Evolutionary conservation across 2,888 invertebrate species (phyloP), one percentile per base, ranked within the genome.

Genomic region (Augiades crinisus): DNA sequence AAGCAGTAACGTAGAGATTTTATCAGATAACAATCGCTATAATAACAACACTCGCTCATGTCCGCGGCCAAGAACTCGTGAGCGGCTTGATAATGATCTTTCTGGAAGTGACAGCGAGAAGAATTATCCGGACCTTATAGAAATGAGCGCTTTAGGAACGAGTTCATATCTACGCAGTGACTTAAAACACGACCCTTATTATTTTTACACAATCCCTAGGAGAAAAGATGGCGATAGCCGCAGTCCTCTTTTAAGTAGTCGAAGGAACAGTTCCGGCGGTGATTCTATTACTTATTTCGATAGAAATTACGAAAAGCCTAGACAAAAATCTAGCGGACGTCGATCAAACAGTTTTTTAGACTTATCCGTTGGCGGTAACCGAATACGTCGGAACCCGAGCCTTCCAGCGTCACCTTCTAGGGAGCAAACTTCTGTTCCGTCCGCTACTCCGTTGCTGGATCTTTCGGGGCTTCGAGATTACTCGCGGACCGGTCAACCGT

Each of bases 271-370:
- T 70, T 94, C 94, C 56, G 93, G 93, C 14, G 93, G 93, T 0
- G 93, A 93, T 66, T 92, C 92, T 22, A 90, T 90, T 52, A 89
- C 82, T 43, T 81, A 78, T 58, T 72, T 79, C 37, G 88, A 87
- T 53, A 77, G 75, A 61, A 64, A 68, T 16, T 83, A 78, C 57
- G 87, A 88, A 33, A 84, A 81, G 64, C 59, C 60, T 50, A 73
- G 74, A 27, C 67, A 69, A 50, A 73, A 72, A 70, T 62, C 84
- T 63, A 72, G 79, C 47, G 86, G 88, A 44, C 90, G 91, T 63
- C 89, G 93, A 37, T 93, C 94, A 2, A 94, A 92, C 72, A 95
- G 94, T 78, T 94, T 93, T 77, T 81, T 94, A 62, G 95, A 94
- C 76, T 84, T 94, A 56, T 89, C 91, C 1, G 87, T 91, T 36